Base-by-base conservation (phyloP, 1,140 invertebrate species). In the Brachionus paranguensis region DNA sequence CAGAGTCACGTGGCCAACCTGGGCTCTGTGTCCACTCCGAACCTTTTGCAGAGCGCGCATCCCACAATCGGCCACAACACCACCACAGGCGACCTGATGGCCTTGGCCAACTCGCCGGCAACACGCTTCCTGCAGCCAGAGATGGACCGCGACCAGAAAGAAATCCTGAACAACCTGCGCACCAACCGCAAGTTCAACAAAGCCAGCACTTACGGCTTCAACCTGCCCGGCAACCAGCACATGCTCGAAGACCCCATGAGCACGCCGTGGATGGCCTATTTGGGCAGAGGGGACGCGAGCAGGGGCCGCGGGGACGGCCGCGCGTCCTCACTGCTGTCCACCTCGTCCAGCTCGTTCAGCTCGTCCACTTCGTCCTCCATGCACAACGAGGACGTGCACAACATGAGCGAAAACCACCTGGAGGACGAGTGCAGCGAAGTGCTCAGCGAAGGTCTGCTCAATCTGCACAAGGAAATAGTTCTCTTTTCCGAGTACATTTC, bases 191-290 rank as follows among this genome's bases (percentile, higher is more conserved):
- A 68, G 17, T 45, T 64, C 12, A 81, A 81, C 41, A 81, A 81
- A 60, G 78, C 78, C 4, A 64, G 53, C 27, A 81, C 78, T 11
- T 81, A 45, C 60, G 78, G 78, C 12, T 24, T 81, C 27, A 81
- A 81, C 29, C 64, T 81, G 20, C 78, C 78, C 24, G 47, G 3
- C 7, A 81, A 81, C 29, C 78, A 65, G 41, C 78, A 81, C 33
- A 81, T 81, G 53, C 41, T 81, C n/a, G 50, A 81, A 7, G 78
- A 81, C 14, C 53, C 78, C n/a, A 81, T 81, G 78, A 81, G 78
- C 41, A 81, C 78, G 45, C 78, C 78, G 20, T 81, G 78, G 78
- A 81, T 81, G 78, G 27, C 24, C 2, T 29, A 2, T 14, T 29
- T 50, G 6, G 24, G 43, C 24, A 5, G 37, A 10, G n/a, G 45